These are phyloP conservation scores for Perizoma flavofasciatum DNA, from an alignment of 2,888 invertebrate species.

Conservation along the genomic window DNA sequence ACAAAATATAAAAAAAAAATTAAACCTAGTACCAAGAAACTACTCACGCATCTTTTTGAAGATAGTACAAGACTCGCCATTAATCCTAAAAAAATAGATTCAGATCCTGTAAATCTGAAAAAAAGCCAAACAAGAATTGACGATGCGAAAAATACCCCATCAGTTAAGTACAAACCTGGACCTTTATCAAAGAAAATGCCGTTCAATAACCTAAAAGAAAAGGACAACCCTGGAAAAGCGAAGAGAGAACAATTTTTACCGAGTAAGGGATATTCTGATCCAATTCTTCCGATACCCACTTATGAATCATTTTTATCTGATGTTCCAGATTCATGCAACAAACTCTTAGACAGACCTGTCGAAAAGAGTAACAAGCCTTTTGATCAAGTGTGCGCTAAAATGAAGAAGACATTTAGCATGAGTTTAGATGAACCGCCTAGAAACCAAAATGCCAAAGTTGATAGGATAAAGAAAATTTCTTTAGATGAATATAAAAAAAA, in stretches of 20 bases:
- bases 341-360: conserved; percentile 1
- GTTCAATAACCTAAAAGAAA: neutral
- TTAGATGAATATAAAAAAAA: conserved; percentile 58
- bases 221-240: neutral
- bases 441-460: conserved; percentile 8
- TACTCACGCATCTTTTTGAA: neutral
- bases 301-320: conserved; percentile 44
- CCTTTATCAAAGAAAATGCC: conserved; percentile 30
- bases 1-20: no score
- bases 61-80: neutral
- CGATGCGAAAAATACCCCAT: neutral
- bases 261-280: conserved; percentile 54
- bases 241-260: conserved; percentile 4
- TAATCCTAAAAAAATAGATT: neutral
- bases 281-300: conserved; percentile 64
- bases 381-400: neutral
- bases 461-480: conserved; percentile 52
- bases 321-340: neutral
- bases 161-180: conserved; percentile 17
- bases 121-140: neutral
- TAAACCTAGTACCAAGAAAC: neutral
- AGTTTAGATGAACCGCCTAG: neutral
- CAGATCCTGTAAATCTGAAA: conserved; percentile 2
- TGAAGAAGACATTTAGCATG: neutral
- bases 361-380: neutral